A percentile compares a stretch with the other conserved stretches of the same genome.
phyloP scores from a whole-genome alignment of 2,888 invertebrate genomes.

The Sialis fuliginosa region DNA sequence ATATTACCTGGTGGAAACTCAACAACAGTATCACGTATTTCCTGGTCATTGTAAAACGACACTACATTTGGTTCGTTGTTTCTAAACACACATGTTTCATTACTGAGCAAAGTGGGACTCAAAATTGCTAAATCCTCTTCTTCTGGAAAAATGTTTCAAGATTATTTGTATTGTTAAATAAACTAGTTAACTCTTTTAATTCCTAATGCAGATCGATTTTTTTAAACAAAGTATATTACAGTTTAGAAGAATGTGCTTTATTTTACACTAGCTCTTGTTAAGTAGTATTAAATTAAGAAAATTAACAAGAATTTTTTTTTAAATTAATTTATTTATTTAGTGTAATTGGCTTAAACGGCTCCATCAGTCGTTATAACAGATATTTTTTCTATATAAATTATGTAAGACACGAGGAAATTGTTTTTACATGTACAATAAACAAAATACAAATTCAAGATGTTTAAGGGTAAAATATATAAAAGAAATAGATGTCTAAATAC shows the following conservation, averaged over 20 bases:
- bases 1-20: constrained; percentile 54
- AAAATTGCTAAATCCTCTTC: constrained; percentile 13
- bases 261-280: too few species aligned
- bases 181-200: not conserved
- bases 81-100: constrained; percentile 56
- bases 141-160: constrained; percentile 14
- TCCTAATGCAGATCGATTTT: not conserved
- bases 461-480: not conserved
- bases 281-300: too few species aligned
- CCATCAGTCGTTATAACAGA: too few species aligned
- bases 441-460: too few species aligned
- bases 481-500: not conserved
- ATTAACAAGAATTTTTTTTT: too few species aligned
- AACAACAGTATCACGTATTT: constrained; percentile 54
- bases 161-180: constrained; percentile 19
- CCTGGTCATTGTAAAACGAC: constrained; percentile 63
- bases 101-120: constrained; percentile 18
- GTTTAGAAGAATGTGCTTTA: too few species aligned
- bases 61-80: constrained; percentile 67
- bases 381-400: too few species aligned
- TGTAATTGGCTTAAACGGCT: too few species aligned
- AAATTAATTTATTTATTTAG: too few species aligned
- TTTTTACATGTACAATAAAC: too few species aligned
- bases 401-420: too few species aligned
- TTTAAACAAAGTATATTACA: too few species aligned